Percentiles rank a stretch among this genome's conserved stretches.
These are phyloP conservation scores for Gastrophryne carolinensis DNA, from an alignment of 2,797 vertebrate species.

Conservation along the genomic window DNA sequence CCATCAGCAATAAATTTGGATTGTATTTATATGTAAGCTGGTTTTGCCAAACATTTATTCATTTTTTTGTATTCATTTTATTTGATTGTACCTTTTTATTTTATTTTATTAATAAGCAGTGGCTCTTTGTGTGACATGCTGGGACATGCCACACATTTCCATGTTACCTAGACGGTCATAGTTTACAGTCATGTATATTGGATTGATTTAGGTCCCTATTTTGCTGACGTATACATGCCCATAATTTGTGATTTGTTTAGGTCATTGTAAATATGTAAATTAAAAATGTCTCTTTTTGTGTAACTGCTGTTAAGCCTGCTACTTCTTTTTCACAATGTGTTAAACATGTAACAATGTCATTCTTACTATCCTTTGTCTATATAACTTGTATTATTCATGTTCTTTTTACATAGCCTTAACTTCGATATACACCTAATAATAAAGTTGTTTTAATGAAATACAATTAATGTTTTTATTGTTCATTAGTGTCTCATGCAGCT, in stretches of 20 bases:
- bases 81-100: no score
- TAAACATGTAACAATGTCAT: neutral
- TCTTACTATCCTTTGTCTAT: slow-evolving; percentile 7
- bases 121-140: neutral
- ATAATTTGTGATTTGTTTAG: neutral
- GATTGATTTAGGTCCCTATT: neutral
- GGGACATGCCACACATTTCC: neutral
- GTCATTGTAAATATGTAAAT: slow-evolving; percentile 34
- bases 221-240: neutral
- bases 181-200: neutral
- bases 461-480: neutral
- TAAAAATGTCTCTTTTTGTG: neutral
- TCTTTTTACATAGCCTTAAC: slow-evolving; percentile 55
- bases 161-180: neutral
- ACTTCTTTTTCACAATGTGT: neutral
- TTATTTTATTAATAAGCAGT: no score
- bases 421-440: slow-evolving; percentile 44
- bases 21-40: neutral
- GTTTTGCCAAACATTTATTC: neutral
- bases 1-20: neutral
- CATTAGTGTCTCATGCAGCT: no score
- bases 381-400: slow-evolving; percentile 33
- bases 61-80: no score
- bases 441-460: slow-evolving; percentile 46
- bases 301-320: neutral